Evolutionary conservation across 2,797 vertebrate genomes (phyloP), one percentile per base, ranked within the genome.

Genomic region (Anas acuta): DNA sequence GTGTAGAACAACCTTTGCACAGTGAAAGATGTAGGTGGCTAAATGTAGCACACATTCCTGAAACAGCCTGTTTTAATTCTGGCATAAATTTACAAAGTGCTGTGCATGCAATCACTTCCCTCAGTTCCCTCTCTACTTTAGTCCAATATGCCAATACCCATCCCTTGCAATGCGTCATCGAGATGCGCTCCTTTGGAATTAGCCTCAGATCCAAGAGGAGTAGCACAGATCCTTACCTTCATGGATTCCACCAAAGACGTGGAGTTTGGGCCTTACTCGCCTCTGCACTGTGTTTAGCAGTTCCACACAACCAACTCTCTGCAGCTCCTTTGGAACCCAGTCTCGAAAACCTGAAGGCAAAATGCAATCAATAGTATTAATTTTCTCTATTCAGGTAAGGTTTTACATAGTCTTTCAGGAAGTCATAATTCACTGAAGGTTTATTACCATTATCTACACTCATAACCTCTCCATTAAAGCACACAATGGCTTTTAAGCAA

Each of bases 251-350:
- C 99, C 99, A 28, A 99, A 99, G 83, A 99, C 99, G 1, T 99
- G 99, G 33, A 99, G 98, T 93, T 99, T 99, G 96, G 99, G 99
- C 61, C 99, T 98, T 7, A 99, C 99, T 94, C 99, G 97, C 96
- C 99, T 99, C 97, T 99, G 99, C 75, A 99, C 99, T 0, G 99
- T 99, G 98, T 99, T 99, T 92, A 99, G 97, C 96, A 99, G 98
- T 97, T 99, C 99, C 97, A 99, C 99, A 14, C 99, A 99, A 89
- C 99, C 99, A 80, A 99, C 99, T 92, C 99, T 98, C 97, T 99
- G 99, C 79, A 99, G 98, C 97, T 99, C 99, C 96, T 99, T 99
- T 8, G 99, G 99, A 95, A 99, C 99, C 99, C 99, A 99, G 98
- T 99, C 99, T 97, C 99, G 97, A 95, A 99, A 99, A 94, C 99